Evolutionary conservation across 2,113 vertebrate genomes (phyloP).

Genomic region (Centrocercus urophasianus): DNA sequence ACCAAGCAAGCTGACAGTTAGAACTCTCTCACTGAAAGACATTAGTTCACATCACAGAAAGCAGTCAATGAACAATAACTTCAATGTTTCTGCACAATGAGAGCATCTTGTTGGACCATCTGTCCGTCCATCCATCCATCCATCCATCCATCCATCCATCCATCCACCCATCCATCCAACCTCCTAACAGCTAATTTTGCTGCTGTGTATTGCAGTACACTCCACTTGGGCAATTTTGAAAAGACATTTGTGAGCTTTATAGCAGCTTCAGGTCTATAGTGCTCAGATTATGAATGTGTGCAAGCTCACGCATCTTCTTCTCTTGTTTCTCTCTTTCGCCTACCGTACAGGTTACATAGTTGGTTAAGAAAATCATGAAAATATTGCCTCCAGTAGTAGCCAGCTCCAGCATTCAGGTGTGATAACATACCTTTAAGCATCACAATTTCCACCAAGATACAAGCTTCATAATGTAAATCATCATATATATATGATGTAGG

Average conservation of each 20-base stretch:
- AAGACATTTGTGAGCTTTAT: background rate
- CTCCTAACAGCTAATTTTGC: background rate
- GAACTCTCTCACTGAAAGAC: background rate
- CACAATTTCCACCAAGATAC: background rate
- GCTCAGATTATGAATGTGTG: background rate
- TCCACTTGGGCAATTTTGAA: background rate
- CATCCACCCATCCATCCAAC: background rate
- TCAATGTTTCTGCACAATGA: background rate
- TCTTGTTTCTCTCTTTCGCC: background rate
- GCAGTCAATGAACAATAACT: background rate
- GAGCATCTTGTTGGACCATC: background rate
- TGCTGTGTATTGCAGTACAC: background rate
- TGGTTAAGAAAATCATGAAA: background rate
- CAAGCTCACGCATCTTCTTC: background rate
- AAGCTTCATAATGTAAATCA: background rate
- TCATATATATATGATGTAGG: background rate
- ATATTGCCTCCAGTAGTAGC: background rate
- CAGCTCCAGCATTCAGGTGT: background rate
- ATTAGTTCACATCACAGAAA: background rate
- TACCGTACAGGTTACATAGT: background rate
- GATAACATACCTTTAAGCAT: background rate
- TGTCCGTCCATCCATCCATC: background rate
- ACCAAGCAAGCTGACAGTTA: background rate
- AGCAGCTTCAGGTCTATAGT: background rate
- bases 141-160: background rate